These are phyloP conservation scores for Motacilla alba DNA, from an alignment of 2,113 vertebrate genomes.

Conservation along the genomic window DNA sequence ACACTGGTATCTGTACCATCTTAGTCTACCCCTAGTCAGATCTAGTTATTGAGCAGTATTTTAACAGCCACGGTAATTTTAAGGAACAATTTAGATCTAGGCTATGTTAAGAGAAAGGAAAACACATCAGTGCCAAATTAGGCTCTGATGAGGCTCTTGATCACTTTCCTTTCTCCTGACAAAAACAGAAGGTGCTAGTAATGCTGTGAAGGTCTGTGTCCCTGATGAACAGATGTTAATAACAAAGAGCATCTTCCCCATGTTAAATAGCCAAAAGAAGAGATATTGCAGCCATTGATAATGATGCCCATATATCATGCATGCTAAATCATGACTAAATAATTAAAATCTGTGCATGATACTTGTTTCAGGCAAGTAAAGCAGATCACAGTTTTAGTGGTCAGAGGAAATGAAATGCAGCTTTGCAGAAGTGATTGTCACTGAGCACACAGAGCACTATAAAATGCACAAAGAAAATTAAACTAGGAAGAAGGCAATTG, in stretches of 20 bases:
- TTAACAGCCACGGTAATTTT: slow-evolving; percentile 45
- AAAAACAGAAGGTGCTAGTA: slow-evolving; percentile 87
- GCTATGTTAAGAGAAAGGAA: slow-evolving; percentile 54
- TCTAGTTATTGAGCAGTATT: slow-evolving; percentile 47
- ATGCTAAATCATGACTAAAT: slow-evolving; percentile 66
- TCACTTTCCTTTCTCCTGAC: slow-evolving; percentile 84
- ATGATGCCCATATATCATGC: slow-evolving; percentile 63
- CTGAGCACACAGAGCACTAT: neutral
- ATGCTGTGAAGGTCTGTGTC: slow-evolving; percentile 82
- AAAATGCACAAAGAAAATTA: slow-evolving; percentile 18
- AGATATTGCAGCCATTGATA: slow-evolving; percentile 82
- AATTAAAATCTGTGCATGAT: slow-evolving; percentile 62
- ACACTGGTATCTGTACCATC: slow-evolving; percentile 1
- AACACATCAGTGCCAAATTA: slow-evolving; percentile 89
- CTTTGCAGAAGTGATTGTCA: slow-evolving; percentile 80
- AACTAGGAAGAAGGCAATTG: neutral
- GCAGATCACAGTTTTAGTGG: slow-evolving; percentile 74
- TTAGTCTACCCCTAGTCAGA: neutral
- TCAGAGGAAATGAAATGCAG: slow-evolving; percentile 84
- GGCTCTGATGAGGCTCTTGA: slow-evolving; percentile 90
- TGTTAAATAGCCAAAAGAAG: slow-evolving; percentile 85
- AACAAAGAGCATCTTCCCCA: slow-evolving; percentile 85
- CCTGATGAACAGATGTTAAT: slow-evolving; percentile 87
- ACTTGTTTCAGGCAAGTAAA: slow-evolving; percentile 67
- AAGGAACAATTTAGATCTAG: slow-evolving; percentile 49